Conservation (phyloP, 2,113 vertebrate species). For the Egretta garzetta region DNA sequence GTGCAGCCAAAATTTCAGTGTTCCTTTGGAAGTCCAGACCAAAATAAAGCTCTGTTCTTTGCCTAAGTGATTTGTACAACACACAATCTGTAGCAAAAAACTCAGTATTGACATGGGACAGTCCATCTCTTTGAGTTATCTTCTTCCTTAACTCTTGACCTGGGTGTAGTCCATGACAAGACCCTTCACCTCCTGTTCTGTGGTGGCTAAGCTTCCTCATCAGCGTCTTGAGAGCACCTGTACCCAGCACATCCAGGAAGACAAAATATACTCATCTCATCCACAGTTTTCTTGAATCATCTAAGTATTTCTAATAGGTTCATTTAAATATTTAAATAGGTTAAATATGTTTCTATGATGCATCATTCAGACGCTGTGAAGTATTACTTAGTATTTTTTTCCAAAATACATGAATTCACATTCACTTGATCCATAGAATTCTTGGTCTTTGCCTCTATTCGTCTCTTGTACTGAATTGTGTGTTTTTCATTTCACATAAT, state of each 20-base stretch:
- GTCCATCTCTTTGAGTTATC: background rate
- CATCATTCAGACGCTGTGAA: background rate
- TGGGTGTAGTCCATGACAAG: background rate
- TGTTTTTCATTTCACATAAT: background rate
- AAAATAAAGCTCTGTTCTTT: background rate
- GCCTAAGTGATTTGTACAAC: background rate
- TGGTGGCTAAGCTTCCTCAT: background rate
- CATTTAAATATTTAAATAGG: background rate
- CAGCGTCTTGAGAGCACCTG: background rate
- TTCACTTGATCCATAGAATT: background rate
- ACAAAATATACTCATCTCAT: background rate
- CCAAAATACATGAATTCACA: background rate
- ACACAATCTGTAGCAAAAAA: background rate
- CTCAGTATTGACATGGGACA: background rate
- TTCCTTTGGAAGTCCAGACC: background rate
- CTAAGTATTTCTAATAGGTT: background rate
- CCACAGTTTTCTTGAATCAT: background rate
- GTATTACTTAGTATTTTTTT: background rate
- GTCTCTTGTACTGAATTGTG: background rate
- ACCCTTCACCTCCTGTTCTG: background rate
- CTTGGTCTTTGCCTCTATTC: background rate
- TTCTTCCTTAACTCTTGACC: background rate
- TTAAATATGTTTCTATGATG: background rate
- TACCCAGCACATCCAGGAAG: background rate
- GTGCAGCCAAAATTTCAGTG: background rate